A percentile compares a stretch with the other conserved stretches of the same genome.
phyloP scores from a whole-genome alignment of 2,888 invertebrate species.

The Sisyra nigra region DNA sequence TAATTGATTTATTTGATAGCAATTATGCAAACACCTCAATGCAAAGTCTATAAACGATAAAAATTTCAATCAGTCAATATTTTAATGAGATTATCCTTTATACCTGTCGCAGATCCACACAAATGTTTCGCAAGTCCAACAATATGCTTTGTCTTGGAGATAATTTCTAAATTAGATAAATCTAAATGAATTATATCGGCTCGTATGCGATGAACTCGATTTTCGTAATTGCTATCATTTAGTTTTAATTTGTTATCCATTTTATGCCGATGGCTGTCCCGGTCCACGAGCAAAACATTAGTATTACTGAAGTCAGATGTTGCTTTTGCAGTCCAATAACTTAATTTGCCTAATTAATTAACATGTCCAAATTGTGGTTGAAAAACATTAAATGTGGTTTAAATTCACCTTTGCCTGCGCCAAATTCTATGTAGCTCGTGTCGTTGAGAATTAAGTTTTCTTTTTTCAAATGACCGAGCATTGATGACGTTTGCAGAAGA shows the following conservation, averaged over 20 bases:
- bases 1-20: conserved; percentile 23
- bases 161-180: conserved; percentile 35
- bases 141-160: conserved; percentile 30
- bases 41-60: conserved; percentile 42
- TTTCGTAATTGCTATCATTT: conserved; percentile 22
- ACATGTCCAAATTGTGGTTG: not conserved
- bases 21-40: conserved; percentile 43
- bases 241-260: conserved; percentile 44
- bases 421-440: conserved; percentile 71
- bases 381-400: not conserved
- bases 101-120: conserved; percentile 78
- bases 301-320: conserved; percentile 31
- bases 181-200: conserved; percentile 70
- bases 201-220: conserved; percentile 43
- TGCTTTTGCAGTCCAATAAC: conserved; percentile 56
- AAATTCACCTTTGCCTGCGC: conserved; percentile 67
- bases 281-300: conserved; percentile 59
- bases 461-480: conserved; percentile 50
- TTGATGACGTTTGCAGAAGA: conserved; percentile 58
- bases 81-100: not conserved
- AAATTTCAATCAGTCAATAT: not conserved
- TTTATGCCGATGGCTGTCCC: conserved; percentile 68
- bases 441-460: conserved; percentile 38
- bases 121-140: conserved; percentile 78
- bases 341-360: conserved; percentile 44